Evolutionary conservation across 1,140 invertebrate species (phyloP).

Genomic region (Tyrophagus putrescentiae): DNA sequence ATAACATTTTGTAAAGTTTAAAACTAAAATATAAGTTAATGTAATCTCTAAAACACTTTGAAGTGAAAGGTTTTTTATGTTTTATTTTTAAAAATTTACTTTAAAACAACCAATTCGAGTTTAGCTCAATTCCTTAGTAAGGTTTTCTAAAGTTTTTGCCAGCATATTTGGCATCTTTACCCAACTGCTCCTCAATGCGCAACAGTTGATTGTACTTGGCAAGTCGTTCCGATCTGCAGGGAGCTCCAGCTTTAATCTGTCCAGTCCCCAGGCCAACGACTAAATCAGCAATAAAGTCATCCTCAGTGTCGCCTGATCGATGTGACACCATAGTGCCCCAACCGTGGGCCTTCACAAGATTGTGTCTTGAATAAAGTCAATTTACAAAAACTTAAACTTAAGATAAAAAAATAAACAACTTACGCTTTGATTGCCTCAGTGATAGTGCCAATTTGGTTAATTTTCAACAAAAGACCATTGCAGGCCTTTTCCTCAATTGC

Average conservation of each 20-base stretch:
- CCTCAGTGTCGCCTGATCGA: slow-evolving; percentile 94
- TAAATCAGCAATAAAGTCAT: slow-evolving; percentile 95
- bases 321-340: slow-evolving; percentile 99
- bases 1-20: too few relatives aligned
- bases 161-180: slow-evolving; percentile 74
- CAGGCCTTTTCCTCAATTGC: slow-evolving; percentile 93
- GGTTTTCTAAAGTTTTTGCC: slow-evolving; percentile 84
- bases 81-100: too few relatives aligned
- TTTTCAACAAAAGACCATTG: slow-evolving; percentile 90
- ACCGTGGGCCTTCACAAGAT: slow-evolving; percentile 76
- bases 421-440: slow-evolving; percentile 87
- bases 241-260: slow-evolving; percentile 97
- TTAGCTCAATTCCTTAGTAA: too few relatives aligned
- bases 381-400: neutral
- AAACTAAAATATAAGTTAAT: too few relatives aligned
- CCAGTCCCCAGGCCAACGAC: slow-evolving; percentile 92
- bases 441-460: slow-evolving; percentile 95
- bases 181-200: slow-evolving; percentile 94
- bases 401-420: slow-evolving; percentile 24
- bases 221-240: slow-evolving; percentile 90
- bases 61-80: too few relatives aligned
- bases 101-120: too few relatives aligned
- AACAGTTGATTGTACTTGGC: slow-evolving; percentile 99
- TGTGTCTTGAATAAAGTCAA: slow-evolving; percentile 41
- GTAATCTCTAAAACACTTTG: too few relatives aligned